A percentile compares a stretch with the other conserved stretches of the same genome.
These are phyloP conservation scores for Heterohyrax brucei DNA, from an alignment of 2,797 vertebrate genomes.

Conservation along the genomic window DNA sequence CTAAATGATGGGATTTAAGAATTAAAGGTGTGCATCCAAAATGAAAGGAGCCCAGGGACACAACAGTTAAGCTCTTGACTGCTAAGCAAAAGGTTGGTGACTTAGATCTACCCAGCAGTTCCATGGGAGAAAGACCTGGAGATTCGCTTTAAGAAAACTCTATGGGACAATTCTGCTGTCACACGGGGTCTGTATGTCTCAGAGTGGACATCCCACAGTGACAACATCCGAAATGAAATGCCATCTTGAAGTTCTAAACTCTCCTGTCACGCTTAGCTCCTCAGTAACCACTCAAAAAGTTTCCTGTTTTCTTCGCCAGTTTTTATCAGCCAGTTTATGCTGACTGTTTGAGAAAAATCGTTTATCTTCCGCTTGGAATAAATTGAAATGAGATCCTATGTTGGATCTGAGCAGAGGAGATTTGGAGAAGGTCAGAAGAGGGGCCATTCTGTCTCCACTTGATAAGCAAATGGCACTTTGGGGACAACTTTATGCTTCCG, in stretches of 20 bases:
- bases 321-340: conserved; percentile 12
- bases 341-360: conserved; percentile 1
- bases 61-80: too few relatives aligned
- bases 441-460: background rate
- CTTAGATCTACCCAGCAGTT: too few relatives aligned
- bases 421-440: background rate
- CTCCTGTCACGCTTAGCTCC: background rate
- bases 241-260: too few relatives aligned
- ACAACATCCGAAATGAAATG: conserved; percentile 27
- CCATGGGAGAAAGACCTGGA: too few relatives aligned
- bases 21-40: background rate
- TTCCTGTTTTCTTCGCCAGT: background rate
- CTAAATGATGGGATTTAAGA: background rate
- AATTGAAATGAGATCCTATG: background rate
- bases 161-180: too few relatives aligned
- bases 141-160: too few relatives aligned
- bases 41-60: background rate
- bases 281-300: background rate
- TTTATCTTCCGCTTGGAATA: conserved; percentile 11
- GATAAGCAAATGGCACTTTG: background rate
- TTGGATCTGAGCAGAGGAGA: background rate
- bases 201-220: too few relatives aligned
- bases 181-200: too few relatives aligned
- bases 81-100: too few relatives aligned
- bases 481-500: background rate